A percentile compares a stretch with the other conserved stretches of the same genome.
Conservation (phyloP, 2,888 invertebrate genomes). For the Microdon myrmicae region DNA sequence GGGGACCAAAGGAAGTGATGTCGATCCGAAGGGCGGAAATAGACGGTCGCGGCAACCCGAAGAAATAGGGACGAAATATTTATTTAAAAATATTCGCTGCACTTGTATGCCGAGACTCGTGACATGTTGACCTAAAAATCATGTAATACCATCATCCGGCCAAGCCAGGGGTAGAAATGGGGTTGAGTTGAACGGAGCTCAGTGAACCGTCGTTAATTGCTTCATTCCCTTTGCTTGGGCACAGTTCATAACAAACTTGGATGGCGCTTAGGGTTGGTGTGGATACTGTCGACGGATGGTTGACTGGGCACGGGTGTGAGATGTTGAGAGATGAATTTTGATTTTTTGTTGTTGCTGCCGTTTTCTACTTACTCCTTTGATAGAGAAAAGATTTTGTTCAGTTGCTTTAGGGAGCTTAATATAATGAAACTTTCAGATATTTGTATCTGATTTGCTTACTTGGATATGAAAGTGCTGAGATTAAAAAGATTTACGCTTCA, state of each 20-base stretch:
- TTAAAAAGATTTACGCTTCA: too few species aligned
- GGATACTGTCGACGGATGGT: background rate
- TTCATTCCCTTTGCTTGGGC: constrained; percentile 45
- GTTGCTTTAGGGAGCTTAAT: constrained; percentile 12
- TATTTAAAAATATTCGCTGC: constrained; percentile 43
- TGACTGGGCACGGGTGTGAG: constrained; percentile 20
- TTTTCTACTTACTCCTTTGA: constrained; percentile 1
- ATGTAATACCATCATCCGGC: constrained; percentile 45
- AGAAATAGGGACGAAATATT: constrained; percentile 22
- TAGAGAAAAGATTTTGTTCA: constrained; percentile 25
- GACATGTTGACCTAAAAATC: constrained; percentile 52
- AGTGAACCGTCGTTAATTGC: constrained; percentile 45
- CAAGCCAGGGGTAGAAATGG: constrained; percentile 4
- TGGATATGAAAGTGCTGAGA: too few species aligned
- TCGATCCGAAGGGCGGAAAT: too few species aligned
- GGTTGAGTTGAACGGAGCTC: constrained; percentile 34
- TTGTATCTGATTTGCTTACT: too few species aligned
- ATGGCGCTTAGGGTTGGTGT: background rate
- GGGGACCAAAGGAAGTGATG: background rate
- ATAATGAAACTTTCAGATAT: constrained; percentile 21
- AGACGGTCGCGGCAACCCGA: too few species aligned
- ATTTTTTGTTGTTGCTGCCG: constrained; percentile 35
- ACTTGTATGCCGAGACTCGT: constrained; percentile 30
- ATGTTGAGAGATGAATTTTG: constrained; percentile 44
- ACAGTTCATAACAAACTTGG: too few species aligned